phyloP scores from a whole-genome alignment of 2,888 invertebrate species.

The Ophion ellenae region DNA sequence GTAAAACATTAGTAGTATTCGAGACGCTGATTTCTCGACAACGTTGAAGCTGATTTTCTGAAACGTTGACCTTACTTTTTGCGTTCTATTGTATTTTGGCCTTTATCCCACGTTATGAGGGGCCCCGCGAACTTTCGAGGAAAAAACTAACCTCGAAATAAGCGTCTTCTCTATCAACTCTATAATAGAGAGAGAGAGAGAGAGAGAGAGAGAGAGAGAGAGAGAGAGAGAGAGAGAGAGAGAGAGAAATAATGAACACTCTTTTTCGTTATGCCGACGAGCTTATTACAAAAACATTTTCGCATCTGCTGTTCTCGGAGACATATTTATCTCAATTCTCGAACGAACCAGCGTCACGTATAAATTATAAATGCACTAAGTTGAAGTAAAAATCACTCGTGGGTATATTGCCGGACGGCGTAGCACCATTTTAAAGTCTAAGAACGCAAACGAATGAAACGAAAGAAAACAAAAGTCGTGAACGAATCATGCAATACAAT shows the following conservation, averaged over 20 bases:
- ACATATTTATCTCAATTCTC: slow-evolving; percentile 21
- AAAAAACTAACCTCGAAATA: not conserved
- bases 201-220: not conserved
- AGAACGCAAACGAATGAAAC: slow-evolving; percentile 12
- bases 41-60: not conserved
- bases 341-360: slow-evolving; percentile 51
- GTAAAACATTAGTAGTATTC: not conserved
- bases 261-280: not conserved
- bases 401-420: slow-evolving; percentile 53
- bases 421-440: slow-evolving; percentile 55
- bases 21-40: slow-evolving; percentile 8
- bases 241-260: not conserved
- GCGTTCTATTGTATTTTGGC: not conserved
- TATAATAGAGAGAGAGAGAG: too few species aligned
- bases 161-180: too few species aligned
- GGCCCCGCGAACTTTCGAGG: not conserved
- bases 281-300: not conserved
- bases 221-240: not conserved
- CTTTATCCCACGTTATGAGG: not conserved
- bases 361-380: slow-evolving; percentile 62
- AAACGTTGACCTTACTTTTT: not conserved
- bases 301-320: not conserved
- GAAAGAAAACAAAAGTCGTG: not conserved
- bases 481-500: not conserved
- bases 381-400: slow-evolving; percentile 52